Evolutionary conservation across 2,113 vertebrate species (phyloP).

Genomic region (Nannospalax galili): DNA sequence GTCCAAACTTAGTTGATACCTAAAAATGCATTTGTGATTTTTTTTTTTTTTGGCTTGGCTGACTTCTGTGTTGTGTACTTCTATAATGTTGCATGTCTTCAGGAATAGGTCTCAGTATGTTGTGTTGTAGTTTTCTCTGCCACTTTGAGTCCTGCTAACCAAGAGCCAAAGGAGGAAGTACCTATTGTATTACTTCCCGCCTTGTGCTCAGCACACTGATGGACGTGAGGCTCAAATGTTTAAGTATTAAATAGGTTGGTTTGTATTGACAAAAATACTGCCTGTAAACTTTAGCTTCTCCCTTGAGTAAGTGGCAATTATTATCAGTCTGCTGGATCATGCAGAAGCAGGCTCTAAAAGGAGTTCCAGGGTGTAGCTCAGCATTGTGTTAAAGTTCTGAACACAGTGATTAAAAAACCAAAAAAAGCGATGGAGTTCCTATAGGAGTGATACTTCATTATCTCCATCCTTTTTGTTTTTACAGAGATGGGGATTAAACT

Average conservation of each 20-base stretch:
- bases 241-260: background rate
- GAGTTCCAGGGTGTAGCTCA: background rate
- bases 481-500: background rate
- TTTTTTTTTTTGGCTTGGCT: background rate
- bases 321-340: background rate
- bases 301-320: background rate
- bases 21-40: background rate
- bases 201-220: too few species aligned
- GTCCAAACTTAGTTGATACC: background rate
- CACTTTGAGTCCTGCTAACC: background rate
- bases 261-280: background rate
- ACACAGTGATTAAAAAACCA: background rate
- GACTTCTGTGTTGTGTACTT: background rate
- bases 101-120: background rate
- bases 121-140: background rate
- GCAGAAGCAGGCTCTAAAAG: background rate
- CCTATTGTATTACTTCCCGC: background rate
- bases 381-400: background rate
- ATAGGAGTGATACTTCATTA: background rate
- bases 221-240: background rate
- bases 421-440: background rate
- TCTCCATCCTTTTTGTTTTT: background rate
- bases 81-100: rapidly evolving
- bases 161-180: background rate
- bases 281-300: background rate